Percentiles rank a stretch among this genome's conserved stretches.
phyloP scores from a whole-genome alignment of 1,140 invertebrate species.

The Hypsibius dujardini region DNA sequence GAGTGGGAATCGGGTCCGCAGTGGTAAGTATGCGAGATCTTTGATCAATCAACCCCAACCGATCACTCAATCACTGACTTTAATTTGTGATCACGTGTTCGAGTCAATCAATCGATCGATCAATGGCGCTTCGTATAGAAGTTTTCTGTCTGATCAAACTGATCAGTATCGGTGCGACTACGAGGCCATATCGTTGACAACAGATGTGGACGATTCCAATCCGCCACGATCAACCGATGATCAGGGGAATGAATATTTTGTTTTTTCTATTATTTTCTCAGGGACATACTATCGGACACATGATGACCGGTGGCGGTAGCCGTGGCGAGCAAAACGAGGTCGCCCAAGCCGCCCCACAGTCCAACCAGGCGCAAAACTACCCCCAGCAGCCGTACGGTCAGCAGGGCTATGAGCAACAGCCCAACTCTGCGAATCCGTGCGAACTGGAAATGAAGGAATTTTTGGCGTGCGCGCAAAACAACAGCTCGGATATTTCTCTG shows the following conservation, averaged over 20 bases:
- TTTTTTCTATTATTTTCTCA: neutral
- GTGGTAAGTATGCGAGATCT: conserved; percentile 24
- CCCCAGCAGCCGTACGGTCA: neutral
- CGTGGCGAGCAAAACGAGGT: neutral
- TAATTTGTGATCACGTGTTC: too few species aligned
- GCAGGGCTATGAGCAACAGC: conserved; percentile 6
- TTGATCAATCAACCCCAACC: too few species aligned
- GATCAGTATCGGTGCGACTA: too few species aligned
- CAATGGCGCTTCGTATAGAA: too few species aligned
- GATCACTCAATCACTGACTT: too few species aligned
- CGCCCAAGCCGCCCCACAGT: neutral
- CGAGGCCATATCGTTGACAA: too few species aligned
- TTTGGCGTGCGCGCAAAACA: conserved; percentile 32
- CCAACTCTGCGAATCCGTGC: conserved; percentile 27
- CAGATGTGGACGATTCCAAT: too few species aligned
- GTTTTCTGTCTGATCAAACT: too few species aligned
- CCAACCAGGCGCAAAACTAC: neutral
- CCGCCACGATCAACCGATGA: too few species aligned
- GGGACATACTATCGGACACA: conserved; percentile 14
- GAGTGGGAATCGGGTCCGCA: conserved; percentile 32
- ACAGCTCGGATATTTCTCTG: conserved; percentile 21
- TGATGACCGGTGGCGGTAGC: neutral
- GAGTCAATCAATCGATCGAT: too few species aligned
- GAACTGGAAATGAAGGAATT: conserved; percentile 34
- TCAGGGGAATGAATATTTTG: neutral